Percentiles rank a stretch among this genome's conserved stretches.
Evolutionary conservation across 2,113 vertebrate species (phyloP).

Genomic region (rat (Rattus norvegicus)): DNA sequence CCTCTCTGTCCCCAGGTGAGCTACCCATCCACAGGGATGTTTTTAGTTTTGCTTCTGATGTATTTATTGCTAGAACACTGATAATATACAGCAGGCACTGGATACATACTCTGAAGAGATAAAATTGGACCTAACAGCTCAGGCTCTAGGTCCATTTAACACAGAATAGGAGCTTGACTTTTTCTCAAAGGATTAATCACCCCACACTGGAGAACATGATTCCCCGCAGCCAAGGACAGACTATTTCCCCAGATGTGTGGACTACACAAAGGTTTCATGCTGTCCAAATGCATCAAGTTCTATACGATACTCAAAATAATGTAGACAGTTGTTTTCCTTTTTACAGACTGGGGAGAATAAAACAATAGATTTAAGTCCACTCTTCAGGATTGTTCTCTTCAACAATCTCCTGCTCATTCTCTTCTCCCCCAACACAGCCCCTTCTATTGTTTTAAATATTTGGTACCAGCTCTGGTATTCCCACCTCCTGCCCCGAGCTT

Average conservation of each 20-base stretch:
- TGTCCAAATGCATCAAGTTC: slow-evolving; percentile 33
- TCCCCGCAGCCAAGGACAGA: slow-evolving; percentile 26
- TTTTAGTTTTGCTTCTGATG: background rate
- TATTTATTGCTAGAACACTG: background rate
- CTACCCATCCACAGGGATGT: background rate
- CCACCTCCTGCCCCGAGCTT: background rate
- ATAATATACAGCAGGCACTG: background rate
- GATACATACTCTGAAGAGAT: slow-evolving; percentile 22
- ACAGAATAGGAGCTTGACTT: slow-evolving; percentile 27
- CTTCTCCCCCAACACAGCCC: background rate
- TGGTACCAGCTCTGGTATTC: background rate
- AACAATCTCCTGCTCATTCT: background rate
- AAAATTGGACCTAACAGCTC: slow-evolving; percentile 2
- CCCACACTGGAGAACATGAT: background rate
- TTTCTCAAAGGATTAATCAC: slow-evolving; percentile 31
- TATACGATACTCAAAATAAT: slow-evolving; percentile 53
- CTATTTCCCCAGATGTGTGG: slow-evolving; percentile 17
- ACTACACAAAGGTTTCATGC: slow-evolving; percentile 15
- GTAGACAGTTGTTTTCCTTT: background rate
- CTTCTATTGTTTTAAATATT: background rate
- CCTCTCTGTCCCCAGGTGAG: background rate
- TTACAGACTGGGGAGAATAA: background rate
- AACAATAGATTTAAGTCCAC: slow-evolving; percentile 26
- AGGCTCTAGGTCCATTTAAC: slow-evolving; percentile 6
- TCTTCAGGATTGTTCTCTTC: slow-evolving; percentile 17